phyloP scores from a whole-genome alignment of 2,113 vertebrate species.

The Podocnemis expansa region DNA sequence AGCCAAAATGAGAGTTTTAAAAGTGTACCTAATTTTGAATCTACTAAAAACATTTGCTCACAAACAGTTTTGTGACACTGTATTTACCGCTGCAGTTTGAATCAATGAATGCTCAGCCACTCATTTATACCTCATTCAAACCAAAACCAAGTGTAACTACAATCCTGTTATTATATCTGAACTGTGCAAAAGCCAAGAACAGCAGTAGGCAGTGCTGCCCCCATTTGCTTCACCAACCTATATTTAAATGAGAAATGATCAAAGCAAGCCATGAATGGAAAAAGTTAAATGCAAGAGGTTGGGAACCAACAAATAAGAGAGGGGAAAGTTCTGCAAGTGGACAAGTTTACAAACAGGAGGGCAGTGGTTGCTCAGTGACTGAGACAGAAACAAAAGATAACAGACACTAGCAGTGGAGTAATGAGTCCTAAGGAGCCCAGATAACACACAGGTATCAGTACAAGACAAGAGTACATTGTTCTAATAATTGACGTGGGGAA shows the following conservation, averaged over 20 bases:
- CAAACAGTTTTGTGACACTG: neutral
- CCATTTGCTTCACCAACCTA: neutral
- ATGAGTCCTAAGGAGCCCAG: neutral
- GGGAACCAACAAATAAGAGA: neutral
- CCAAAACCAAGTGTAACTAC: neutral
- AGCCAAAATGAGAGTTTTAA: neutral
- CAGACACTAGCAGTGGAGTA: neutral
- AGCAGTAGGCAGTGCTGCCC: neutral
- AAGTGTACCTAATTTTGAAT: neutral
- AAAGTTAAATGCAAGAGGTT: neutral
- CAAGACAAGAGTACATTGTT: neutral
- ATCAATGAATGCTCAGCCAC: neutral
- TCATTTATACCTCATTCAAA: neutral
- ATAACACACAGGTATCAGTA: fast-evolving
- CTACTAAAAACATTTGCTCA: neutral
- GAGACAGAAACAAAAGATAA: neutral
- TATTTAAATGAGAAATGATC: neutral
- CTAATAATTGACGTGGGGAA: neutral
- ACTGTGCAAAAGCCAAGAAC: neutral
- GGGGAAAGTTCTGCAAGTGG: neutral
- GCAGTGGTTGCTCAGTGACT: neutral
- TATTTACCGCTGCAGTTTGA: neutral
- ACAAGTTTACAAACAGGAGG: neutral
- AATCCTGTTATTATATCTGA: neutral
- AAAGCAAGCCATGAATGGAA: neutral